phyloP scores from a whole-genome alignment of 2,113 vertebrate species.

The Lucifuga dentata region DNA sequence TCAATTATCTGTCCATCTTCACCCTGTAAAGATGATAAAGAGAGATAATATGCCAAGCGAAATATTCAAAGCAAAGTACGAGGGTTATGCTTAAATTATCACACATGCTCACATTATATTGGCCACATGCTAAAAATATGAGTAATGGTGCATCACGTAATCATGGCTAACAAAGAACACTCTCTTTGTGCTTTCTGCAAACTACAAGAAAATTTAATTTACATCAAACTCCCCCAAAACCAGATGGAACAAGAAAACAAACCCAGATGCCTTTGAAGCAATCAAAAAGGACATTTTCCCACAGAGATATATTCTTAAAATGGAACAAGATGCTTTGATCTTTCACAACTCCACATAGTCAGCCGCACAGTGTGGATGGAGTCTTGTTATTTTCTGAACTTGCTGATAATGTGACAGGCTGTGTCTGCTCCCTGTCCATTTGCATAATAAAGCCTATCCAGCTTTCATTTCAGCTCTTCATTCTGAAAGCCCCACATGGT shows the following conservation, averaged over 20 bases:
- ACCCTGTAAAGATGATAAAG: not conserved
- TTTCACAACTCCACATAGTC: not conserved
- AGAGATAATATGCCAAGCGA: constrained; percentile 8
- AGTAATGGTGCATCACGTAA: not conserved
- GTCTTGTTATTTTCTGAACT: not conserved
- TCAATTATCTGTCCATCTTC: too few species aligned
- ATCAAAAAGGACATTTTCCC: not conserved
- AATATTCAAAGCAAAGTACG: constrained; percentile 15
- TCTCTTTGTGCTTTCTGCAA: not conserved
- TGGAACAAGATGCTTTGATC: constrained; percentile 3
- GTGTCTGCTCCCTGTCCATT: not conserved
- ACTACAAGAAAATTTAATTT: constrained; percentile 11
- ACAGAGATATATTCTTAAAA: not conserved
- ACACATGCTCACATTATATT: constrained; percentile 12
- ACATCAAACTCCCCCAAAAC: not conserved
- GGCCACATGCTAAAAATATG: constrained; percentile 9
- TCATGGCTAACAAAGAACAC: not conserved
- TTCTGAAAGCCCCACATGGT: not conserved
- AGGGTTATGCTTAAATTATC: constrained; percentile 13
- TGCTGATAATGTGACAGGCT: not conserved
- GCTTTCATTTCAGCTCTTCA: not conserved
- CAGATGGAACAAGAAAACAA: constrained; percentile 8
- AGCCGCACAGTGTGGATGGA: not conserved
- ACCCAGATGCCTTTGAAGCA: constrained; percentile 1
- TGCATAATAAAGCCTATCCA: not conserved